Conservation (phyloP, 1,140 invertebrate species). For the Bombus balteatus region DNA sequence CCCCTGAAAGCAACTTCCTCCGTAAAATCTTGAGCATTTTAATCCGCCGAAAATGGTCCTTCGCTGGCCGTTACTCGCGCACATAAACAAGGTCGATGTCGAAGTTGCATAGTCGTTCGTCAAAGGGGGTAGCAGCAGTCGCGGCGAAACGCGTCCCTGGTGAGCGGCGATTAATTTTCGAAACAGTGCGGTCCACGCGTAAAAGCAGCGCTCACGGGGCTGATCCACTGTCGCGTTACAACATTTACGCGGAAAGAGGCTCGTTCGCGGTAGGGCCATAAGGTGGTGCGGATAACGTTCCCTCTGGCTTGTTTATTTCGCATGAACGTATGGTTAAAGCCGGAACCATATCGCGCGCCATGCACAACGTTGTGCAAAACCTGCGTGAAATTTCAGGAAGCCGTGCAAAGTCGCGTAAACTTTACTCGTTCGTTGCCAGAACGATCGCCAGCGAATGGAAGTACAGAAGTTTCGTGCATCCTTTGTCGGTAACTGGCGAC, state of each 20-base stretch:
- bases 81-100: neutral
- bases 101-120: constrained; percentile 13
- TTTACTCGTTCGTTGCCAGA: neutral
- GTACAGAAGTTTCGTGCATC: neutral
- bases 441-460: neutral
- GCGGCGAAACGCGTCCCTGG: constrained; percentile 4
- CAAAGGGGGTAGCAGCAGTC: constrained; percentile 4
- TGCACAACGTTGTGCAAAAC: neutral
- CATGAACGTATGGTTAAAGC: neutral
- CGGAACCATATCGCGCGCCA: neutral
- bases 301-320: constrained; percentile 3
- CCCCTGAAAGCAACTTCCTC: neutral
- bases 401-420: neutral
- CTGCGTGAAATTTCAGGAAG: neutral
- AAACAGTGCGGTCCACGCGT: constrained; percentile 6
- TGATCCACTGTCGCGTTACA: constrained; percentile 28
- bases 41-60: neutral
- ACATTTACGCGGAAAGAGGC: constrained; percentile 25
- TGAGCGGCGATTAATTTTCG: constrained; percentile 30
- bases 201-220: constrained; percentile 13
- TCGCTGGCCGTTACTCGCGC: neutral
- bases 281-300: constrained; percentile 30
- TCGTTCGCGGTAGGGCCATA: constrained; percentile 15
- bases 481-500: neutral
- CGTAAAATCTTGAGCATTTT: neutral